Evolutionary conservation across 2,888 invertebrate species (phyloP).

Genomic region (Formica aserva): DNA sequence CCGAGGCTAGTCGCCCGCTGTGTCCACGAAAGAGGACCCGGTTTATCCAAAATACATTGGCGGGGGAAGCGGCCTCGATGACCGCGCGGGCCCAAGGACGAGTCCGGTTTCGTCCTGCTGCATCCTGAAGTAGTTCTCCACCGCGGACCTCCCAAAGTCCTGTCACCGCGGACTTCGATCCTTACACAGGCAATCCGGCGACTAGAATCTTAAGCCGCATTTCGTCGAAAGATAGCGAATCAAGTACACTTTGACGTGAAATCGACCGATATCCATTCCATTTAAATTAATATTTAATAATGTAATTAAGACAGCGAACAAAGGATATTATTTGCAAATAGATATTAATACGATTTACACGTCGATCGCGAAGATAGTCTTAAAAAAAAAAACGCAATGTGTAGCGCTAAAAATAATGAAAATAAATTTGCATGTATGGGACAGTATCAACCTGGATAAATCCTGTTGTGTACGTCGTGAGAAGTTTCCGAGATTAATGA

Average conservation of each 20-base stretch:
- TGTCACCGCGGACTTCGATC: conserved; percentile 38
- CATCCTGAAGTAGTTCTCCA: conserved; percentile 21
- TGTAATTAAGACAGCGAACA: not conserved
- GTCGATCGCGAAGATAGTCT: not conserved
- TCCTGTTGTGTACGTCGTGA: conserved; percentile 17
- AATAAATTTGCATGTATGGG: not conserved
- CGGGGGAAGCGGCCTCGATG: conserved; percentile 54
- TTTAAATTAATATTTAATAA: not conserved
- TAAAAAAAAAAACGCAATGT: too few relatives aligned
- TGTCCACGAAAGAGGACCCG: conserved; percentile 71
- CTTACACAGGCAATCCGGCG: conserved; percentile 54
- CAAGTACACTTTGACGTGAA: not conserved
- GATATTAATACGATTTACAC: not conserved
- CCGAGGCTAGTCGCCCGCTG: conserved; percentile 75
- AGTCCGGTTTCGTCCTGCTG: conserved; percentile 59
- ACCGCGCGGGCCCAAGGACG: conserved; percentile 69
- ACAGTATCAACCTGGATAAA: conserved; percentile 30
- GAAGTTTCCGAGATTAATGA: conserved; percentile 48
- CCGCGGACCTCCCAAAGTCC: conserved; percentile 64
- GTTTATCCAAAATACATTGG: conserved; percentile 56
- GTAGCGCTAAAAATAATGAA: not conserved
- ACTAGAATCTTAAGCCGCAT: not conserved
- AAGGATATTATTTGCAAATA: not conserved
- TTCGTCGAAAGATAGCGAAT: not conserved
- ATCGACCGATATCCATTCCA: not conserved